A percentile compares a stretch with the other conserved stretches of the same genome.
These are phyloP conservation scores for Scomberomorus guttatus DNA, from an alignment of 2,797 vertebrate genomes.

Conservation along the genomic window DNA sequence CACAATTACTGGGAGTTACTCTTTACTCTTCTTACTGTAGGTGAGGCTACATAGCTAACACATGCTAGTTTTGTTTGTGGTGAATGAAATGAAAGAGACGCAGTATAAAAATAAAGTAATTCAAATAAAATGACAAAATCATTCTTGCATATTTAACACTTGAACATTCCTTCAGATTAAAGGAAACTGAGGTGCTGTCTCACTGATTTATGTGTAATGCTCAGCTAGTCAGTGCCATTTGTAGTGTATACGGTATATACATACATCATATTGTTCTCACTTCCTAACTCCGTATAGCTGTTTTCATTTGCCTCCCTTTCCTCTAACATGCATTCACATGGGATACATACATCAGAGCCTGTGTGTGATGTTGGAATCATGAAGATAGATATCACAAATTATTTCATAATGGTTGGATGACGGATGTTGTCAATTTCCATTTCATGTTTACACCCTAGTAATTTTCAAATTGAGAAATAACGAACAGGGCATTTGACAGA, in stretches of 20 bases:
- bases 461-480: constrained; percentile 52
- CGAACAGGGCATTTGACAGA: constrained; percentile 34
- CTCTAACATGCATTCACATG: not conserved
- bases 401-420: constrained; percentile 18
- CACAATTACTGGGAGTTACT: not conserved
- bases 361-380: constrained; percentile 14
- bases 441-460: constrained; percentile 45
- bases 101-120: not conserved
- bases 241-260: not conserved
- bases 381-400: constrained; percentile 4
- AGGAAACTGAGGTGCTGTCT: not conserved
- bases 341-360: constrained; percentile 1
- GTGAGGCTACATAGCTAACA: not conserved
- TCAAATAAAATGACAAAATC: not conserved
- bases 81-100: not conserved
- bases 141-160: constrained; percentile 9
- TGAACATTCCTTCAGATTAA: not conserved
- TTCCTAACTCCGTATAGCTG: not conserved
- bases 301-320: not conserved
- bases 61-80: not conserved
- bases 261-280: not conserved
- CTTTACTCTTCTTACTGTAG: no score
- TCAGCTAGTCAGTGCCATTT: not conserved
- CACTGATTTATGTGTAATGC: constrained; percentile 5
- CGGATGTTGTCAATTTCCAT: constrained; percentile 41